Percentiles rank a stretch among this genome's conserved stretches.
phyloP scores from a whole-genome alignment of 2,888 invertebrate genomes.

The Drosophila nigricruria region DNA sequence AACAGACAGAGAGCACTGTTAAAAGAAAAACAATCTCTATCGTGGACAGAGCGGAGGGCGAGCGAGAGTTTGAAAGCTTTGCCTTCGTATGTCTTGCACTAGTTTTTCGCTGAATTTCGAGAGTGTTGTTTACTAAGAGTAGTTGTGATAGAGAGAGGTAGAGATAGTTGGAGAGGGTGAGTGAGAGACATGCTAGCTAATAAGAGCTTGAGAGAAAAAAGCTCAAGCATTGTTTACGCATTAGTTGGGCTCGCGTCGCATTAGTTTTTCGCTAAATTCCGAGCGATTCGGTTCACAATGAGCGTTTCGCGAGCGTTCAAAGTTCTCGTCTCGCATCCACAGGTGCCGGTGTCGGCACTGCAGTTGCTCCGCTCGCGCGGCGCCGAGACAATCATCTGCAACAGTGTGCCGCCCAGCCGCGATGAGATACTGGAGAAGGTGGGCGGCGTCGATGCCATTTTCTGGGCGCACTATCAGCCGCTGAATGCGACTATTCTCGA shows the following conservation, averaged over 20 bases:
- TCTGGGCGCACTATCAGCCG: conserved; percentile 83
- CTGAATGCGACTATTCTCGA: conserved; percentile 82
- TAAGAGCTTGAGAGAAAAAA: conserved; percentile 32
- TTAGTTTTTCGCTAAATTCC: conserved; percentile 40
- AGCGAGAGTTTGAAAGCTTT: neutral
- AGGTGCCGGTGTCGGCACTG: conserved; percentile 88
- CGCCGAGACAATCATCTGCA: conserved; percentile 80
- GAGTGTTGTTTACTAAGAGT: neutral
- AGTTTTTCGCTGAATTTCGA: neutral
- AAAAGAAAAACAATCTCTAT: too few species aligned
- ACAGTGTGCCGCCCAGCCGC: conserved; percentile 79
- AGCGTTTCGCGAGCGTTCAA: conserved; percentile 74
- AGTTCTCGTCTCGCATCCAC: conserved; percentile 89
- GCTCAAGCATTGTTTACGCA: conserved; percentile 34
- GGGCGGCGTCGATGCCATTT: conserved; percentile 83
- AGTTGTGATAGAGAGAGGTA: neutral
- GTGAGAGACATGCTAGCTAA: neutral
- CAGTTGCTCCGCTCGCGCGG: conserved; percentile 87
- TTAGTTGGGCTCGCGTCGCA: neutral
- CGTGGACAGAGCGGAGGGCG: too few species aligned
- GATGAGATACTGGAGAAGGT: conserved; percentile 81
- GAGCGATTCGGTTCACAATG: conserved; percentile 22
- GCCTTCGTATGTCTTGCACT: neutral
- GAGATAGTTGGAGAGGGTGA: neutral
- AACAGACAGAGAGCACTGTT: too few species aligned